Base-by-base conservation (phyloP, 2,797 vertebrate species). In the Rhynchonycteris naso region DNA sequence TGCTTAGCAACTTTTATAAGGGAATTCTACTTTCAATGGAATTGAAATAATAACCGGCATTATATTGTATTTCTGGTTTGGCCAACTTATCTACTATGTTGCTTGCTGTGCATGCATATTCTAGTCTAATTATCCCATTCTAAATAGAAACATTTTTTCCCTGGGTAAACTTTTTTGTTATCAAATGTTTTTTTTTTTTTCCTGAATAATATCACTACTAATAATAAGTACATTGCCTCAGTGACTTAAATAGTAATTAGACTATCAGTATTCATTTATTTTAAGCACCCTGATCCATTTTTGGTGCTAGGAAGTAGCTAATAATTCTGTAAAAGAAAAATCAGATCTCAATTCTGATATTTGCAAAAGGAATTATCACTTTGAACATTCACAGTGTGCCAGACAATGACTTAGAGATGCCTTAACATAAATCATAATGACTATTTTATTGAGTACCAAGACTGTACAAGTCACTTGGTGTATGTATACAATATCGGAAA, bases 321-420 rank as follows among this genome's bases (percentile, higher is more conserved):
- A 28, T 43, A 76, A 75, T 66, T 87, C 71, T 24, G n/a, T 28
- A 76, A 96, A 76, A 81, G 26, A 69, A 93, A 94, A 89, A 4
- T 61, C 63, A 78, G 28, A n/a, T 71, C 26, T 75, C 21, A 68
- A 9, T 94, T 75, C 38, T 91, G 19, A 80, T 65, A 66, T 16
- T 86, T 89, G 47, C n/a, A n/a, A 63, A 90, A 54, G 43, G 2
- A 90, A 78, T 91, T 54, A 88, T 72, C 30, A 66, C 22, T 59
- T 1, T 74, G 86, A 95, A 16, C 7, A 54, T 13, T 58, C 16
- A 76, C 14, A 56, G 18, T 38, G 33, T 65, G 26, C 30, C 50
- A 82, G 24, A 16, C 35, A 82, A 78, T 74, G 18, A 69, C 52
- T 74, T 79, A 58, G 28, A 63, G 24, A 66, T 30, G 50, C 88